A percentile compares a stretch with the other conserved stretches of the same genome.
These are phyloP conservation scores for Copidosoma floridanum DNA, from an alignment of 1,140 invertebrate species.

Conservation along the genomic window DNA sequence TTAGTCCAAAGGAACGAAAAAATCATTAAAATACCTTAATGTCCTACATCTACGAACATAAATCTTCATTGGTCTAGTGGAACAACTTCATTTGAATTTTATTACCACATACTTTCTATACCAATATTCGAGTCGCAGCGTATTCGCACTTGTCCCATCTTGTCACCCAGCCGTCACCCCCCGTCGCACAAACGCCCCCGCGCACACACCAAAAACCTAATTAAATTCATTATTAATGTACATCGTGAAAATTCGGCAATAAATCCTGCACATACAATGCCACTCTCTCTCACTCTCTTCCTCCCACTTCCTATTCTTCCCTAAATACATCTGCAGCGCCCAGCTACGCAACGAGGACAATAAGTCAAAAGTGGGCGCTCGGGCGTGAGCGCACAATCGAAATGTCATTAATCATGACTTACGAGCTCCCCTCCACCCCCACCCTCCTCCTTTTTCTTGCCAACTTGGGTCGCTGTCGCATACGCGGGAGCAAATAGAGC, in stretches of 20 bases:
- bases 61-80: too few species aligned
- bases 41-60: too few species aligned
- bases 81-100: too few species aligned
- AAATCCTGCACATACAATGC: neutral
- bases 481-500: too few species aligned
- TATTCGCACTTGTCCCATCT: too few species aligned
- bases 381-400: conserved; percentile 9
- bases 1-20: too few species aligned
- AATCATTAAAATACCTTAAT: too few species aligned
- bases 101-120: too few species aligned
- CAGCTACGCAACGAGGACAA: neutral
- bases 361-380: neutral
- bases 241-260: conserved; percentile 3
- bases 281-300: neutral
- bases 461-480: neutral
- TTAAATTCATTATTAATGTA: conserved; percentile 12
- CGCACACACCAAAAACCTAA: neutral
- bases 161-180: too few species aligned
- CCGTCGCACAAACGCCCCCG: too few species aligned
- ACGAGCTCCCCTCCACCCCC: neutral
- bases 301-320: too few species aligned
- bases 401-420: conserved; percentile 24
- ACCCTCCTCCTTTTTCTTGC: neutral
- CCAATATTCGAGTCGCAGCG: too few species aligned
- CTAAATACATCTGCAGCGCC: neutral